Percentiles rank a stretch among this genome's conserved stretches.
Conservation (phyloP, 1,140 invertebrate genomes). For the Sminthurides bifidus region DNA sequence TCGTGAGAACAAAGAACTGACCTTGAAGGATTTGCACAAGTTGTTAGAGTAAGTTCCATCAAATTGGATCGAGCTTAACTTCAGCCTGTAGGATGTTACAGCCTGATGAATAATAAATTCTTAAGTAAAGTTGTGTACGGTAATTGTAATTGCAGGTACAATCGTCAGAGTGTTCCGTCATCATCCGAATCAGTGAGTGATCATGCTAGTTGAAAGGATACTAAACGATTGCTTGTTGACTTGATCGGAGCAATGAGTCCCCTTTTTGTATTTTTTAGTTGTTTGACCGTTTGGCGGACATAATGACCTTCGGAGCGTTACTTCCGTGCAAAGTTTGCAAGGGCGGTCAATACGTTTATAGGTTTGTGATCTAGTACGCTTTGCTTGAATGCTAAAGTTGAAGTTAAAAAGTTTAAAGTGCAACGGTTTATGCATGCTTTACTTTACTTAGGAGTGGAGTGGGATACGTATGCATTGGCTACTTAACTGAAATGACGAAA, state of each 20-base stretch:
- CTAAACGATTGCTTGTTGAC: not conserved
- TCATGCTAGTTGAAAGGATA: too few species aligned
- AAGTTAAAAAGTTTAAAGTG: not conserved
- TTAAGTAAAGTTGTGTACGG: too few species aligned
- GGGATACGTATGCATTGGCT: slow-evolving; percentile 68
- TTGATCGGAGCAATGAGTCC: not conserved
- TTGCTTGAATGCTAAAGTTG: slow-evolving; percentile 37
- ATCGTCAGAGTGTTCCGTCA: slow-evolving; percentile 40
- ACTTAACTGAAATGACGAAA: slow-evolving; percentile 80
- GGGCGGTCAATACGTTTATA: slow-evolving; percentile 51
- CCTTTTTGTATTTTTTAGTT: slow-evolving; percentile 42
- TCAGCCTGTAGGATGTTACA: too few species aligned
- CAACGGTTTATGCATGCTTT: too few species aligned
- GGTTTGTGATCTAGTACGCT: slow-evolving; percentile 34
- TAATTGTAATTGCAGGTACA: slow-evolving; percentile 49
- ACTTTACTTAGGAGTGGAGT: slow-evolving; percentile 48
- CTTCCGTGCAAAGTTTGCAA: slow-evolving; percentile 67
- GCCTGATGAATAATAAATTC: too few species aligned
- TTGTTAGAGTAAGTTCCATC: slow-evolving; percentile 60
- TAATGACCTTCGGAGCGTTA: slow-evolving; percentile 75
- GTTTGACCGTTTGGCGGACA: slow-evolving; percentile 64
- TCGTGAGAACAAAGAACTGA: slow-evolving; percentile 31
- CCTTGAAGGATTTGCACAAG: slow-evolving; percentile 46
- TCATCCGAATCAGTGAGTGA: not conserved
- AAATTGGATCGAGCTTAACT: too few species aligned